Conservation (phyloP, 2,113 vertebrate genomes). For the Oryzias celebensis region DNA sequence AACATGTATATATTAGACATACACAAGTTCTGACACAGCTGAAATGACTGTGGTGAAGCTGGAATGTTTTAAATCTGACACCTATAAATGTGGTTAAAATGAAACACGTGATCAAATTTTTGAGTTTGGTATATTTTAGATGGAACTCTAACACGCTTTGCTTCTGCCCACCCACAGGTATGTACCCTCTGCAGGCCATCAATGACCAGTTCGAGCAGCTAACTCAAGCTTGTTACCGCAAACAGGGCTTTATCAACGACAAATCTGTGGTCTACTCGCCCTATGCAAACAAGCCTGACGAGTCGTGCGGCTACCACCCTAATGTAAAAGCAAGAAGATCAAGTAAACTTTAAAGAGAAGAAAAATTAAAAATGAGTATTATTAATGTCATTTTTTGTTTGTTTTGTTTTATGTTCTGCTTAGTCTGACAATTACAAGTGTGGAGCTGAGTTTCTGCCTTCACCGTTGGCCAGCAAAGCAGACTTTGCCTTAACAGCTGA, state of each 20-base stretch:
- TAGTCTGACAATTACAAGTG: conserved; percentile 73
- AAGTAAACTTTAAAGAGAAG: not conserved
- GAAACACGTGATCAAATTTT: too few species aligned
- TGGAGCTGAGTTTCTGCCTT: conserved; percentile 90
- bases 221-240: conserved; percentile 83
- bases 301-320: conserved; percentile 51
- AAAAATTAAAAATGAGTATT: not conserved
- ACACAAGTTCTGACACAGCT: too few species aligned
- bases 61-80: too few species aligned
- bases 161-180: conserved; percentile 46
- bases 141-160: not conserved
- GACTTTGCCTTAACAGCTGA: conserved; percentile 64
- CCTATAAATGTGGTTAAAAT: too few species aligned
- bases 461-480: conserved; percentile 85
- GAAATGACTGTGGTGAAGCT: too few species aligned
- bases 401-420: not conserved
- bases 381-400: not conserved
- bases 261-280: conserved; percentile 82
- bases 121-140: too few species aligned
- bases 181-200: conserved; percentile 83
- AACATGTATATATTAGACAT: too few species aligned
- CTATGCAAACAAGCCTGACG: conserved; percentile 70
- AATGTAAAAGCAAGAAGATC: conserved; percentile 40
- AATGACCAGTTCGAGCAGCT: conserved; percentile 81
- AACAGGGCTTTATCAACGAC: conserved; percentile 42